phyloP scores from a whole-genome alignment of 1,140 invertebrate genomes.

The Leptinotarsa lineolata region DNA sequence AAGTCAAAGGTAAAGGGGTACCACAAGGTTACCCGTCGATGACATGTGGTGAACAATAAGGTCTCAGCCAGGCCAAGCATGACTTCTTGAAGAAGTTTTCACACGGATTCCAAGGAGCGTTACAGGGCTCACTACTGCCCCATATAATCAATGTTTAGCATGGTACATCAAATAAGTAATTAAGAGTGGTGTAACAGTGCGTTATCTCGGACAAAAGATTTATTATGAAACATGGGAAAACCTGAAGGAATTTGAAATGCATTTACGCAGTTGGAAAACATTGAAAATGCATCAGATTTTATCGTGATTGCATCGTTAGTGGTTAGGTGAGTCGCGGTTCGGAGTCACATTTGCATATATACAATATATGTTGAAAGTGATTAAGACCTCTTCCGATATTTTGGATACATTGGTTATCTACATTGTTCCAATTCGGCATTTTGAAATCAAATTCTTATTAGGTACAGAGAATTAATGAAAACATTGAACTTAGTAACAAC shows the following conservation, averaged over 20 bases:
- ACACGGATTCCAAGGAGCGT: conserved; percentile 19
- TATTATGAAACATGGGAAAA: conserved; percentile 24
- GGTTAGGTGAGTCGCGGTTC: neutral
- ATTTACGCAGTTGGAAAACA: conserved; percentile 1
- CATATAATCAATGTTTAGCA: conserved; percentile 2
- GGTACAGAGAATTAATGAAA: no score
- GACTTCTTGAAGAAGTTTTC: conserved; percentile 17
- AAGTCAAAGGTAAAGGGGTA: conserved; percentile 14
- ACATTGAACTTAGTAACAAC: no score
- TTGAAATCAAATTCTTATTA: no score
- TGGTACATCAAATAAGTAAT: conserved; percentile 11
- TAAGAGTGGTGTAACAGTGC: neutral
- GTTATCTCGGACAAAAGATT: conserved; percentile 16
- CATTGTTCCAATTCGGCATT: no score
- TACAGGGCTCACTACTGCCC: conserved; percentile 17
- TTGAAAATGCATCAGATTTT: neutral
- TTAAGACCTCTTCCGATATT: neutral
- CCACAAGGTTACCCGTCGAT: conserved; percentile 17
- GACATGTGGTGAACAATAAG: conserved; percentile 20
- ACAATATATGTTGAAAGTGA: neutral
- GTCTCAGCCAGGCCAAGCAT: conserved; percentile 13
- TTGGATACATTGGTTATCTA: no score
- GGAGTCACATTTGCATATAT: neutral
- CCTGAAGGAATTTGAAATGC: neutral
- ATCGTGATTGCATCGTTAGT: neutral